Base-by-base conservation (phyloP, 1,140 invertebrate genomes). In the Drosophila ohnishii region DNA sequence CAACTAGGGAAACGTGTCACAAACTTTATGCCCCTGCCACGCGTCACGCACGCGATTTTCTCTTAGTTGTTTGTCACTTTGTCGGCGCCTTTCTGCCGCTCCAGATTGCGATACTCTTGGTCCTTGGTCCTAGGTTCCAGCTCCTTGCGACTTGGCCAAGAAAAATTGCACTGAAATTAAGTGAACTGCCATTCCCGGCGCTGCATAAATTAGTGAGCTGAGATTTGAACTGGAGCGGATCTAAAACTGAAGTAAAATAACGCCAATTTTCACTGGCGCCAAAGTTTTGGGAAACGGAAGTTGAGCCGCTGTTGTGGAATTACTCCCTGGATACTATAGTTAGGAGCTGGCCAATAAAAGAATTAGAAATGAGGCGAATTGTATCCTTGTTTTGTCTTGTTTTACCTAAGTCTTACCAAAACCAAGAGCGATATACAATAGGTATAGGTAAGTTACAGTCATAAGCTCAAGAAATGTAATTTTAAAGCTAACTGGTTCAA, bases 41-140 rank as follows among this genome's bases (percentile, higher is more conserved):
- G 83, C 83, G 83, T 87, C 83, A 87, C 83, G 83, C 83, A 88
- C 83, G 84, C 83, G 83, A 87, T 87, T 87, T 87, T 87, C 83
- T 76, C 83, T 87, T 83, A 87, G 83, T 87, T 87, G 83, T 87
- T 87, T 87, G 83, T 87, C 83, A 87, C 83, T 87, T 87, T 77
- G 72, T 76, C 64, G 75, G 74, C 75, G 59, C 57, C 58, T 70
- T 55, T 39, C 53, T 48, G 59, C 62, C 40, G 61, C 42, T 35
- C 55, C 48, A 64, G 28, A 64, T 42, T 32, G 44, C n/a, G 30
- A 40, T 32, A 16, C 56, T 30, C 34, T 40, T 10, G 14, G 6
- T 35, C 10, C 59, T 19, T 14, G 32, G 30, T 45, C 28, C 30
- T 39, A 8, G 13, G 45, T 5, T 25, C 47, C 10, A 50, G n/a